phyloP scores from a whole-genome alignment of 2,888 invertebrate genomes.

The Drosophila paracracens region DNA sequence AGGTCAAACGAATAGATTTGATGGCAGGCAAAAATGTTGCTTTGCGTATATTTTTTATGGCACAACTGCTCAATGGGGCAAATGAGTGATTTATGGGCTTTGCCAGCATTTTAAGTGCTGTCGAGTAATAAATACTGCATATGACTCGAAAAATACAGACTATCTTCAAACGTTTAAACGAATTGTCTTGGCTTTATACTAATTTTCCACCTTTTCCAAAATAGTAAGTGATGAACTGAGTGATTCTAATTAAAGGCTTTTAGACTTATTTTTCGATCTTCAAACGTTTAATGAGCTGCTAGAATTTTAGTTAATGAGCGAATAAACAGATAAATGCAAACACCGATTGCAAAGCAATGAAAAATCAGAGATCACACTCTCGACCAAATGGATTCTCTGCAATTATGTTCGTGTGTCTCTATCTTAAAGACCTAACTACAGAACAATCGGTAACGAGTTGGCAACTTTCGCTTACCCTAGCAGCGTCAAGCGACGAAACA shows the following conservation, averaged over 20 bases:
- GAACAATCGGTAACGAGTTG: not conserved
- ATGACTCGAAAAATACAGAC: not conserved
- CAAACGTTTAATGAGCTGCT: not conserved
- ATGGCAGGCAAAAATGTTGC: conserved; percentile 19
- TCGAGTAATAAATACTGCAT: conserved; percentile 31
- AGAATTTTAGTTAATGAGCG: not conserved
- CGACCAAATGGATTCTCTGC: conserved; percentile 1
- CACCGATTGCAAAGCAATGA: not conserved
- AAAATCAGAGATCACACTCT: conserved; percentile 16
- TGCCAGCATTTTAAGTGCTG: conserved; percentile 61
- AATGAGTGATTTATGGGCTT: conserved; percentile 66
- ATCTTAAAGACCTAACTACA: not conserved
- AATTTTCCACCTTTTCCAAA: not conserved
- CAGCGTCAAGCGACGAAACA: conserved; percentile 2
- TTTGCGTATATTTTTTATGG: conserved; percentile 25
- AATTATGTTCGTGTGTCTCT: conserved; percentile 3
- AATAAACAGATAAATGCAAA: too few relatives aligned
- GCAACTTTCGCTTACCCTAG: conserved; percentile 21
- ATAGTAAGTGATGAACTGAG: not conserved
- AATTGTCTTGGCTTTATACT: not conserved
- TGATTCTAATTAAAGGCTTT: not conserved
- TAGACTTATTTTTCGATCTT: not conserved
- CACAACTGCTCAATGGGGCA: conserved; percentile 58
- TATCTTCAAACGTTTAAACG: not conserved
- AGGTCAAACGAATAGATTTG: conserved; percentile 47